Conservation (phyloP, 2,888 invertebrate species). For the Arge pagana region DNA sequence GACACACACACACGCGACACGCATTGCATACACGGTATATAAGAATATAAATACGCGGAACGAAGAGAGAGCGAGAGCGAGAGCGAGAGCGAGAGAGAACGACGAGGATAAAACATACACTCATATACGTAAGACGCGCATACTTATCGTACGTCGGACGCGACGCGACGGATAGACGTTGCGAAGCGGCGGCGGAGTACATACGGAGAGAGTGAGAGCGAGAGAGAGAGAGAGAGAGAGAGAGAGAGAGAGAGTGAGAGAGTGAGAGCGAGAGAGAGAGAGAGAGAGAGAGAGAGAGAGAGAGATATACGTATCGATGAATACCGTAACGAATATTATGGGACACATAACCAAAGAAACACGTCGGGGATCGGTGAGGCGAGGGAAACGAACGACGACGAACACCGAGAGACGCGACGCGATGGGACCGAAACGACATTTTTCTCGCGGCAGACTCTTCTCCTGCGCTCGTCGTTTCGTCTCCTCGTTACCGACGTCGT, state of each 20-base stretch:
- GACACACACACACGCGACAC: too few relatives aligned
- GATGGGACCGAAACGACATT: too few relatives aligned
- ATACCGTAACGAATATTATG: slow-evolving; percentile 48
- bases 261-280: too few relatives aligned
- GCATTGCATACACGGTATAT: slow-evolving; percentile 33
- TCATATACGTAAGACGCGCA: slow-evolving; percentile 45
- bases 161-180: slow-evolving; percentile 48
- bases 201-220: too few relatives aligned
- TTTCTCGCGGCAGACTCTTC: too few relatives aligned
- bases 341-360: slow-evolving; percentile 36
- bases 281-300: too few relatives aligned
- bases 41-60: slow-evolving; percentile 11
- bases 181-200: too few relatives aligned
- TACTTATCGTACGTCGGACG: slow-evolving; percentile 49
- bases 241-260: too few relatives aligned
- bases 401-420: too few relatives aligned
- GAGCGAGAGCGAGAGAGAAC: background rate
- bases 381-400: slow-evolving; percentile 10
- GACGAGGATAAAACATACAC: slow-evolving; percentile 37
- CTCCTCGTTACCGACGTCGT: too few relatives aligned
- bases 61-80: slow-evolving; percentile 10
- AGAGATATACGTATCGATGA: slow-evolving; percentile 55
- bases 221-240: too few relatives aligned
- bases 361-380: slow-evolving; percentile 17
- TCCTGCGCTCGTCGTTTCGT: too few relatives aligned